phyloP scores from a whole-genome alignment of 2,113 vertebrate genomes.

The Columba livia region DNA sequence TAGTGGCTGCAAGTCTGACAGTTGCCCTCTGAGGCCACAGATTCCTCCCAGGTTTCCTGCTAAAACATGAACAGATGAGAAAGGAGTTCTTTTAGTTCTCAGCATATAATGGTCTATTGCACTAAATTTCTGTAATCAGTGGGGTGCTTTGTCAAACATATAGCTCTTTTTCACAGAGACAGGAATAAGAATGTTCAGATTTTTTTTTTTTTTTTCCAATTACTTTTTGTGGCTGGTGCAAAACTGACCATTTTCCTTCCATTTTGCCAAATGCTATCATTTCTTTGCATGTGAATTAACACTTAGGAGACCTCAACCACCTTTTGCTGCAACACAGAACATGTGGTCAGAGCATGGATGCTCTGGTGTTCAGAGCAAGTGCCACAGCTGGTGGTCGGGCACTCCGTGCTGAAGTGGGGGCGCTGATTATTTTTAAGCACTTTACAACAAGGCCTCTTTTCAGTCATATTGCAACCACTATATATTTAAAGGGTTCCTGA shows the following conservation, averaged over 20 bases:
- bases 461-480: neutral
- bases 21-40: neutral
- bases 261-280: neutral
- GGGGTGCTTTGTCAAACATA: neutral
- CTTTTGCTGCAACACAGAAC: neutral
- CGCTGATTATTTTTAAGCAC: neutral
- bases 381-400: neutral
- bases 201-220: neutral
- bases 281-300: neutral
- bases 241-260: neutral
- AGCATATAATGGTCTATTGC: neutral
- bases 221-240: neutral
- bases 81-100: neutral
- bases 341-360: neutral
- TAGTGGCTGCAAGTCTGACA: neutral
- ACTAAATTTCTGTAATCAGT: neutral
- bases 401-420: neutral
- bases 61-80: neutral
- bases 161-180: neutral
- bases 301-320: neutral
- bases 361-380: neutral
- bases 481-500: neutral
- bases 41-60: neutral
- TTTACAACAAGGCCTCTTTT: neutral
- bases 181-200: neutral